Evolutionary conservation across 2,888 invertebrate genomes (phyloP), one percentile per base, ranked within the genome.

Genomic region (Rotaria socialis): DNA sequence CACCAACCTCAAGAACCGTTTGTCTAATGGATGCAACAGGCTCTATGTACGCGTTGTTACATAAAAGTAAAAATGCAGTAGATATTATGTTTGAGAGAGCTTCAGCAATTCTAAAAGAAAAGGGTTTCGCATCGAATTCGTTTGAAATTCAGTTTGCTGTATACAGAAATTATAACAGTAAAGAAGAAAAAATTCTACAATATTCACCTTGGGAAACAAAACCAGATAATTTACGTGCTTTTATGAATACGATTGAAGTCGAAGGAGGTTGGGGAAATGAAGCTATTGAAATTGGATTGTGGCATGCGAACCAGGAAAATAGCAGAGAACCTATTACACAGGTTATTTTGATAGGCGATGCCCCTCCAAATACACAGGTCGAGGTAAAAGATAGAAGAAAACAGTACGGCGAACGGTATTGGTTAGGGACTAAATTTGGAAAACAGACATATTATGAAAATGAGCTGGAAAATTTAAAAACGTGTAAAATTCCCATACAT

Each of bases 221-320:
- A 27, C 16, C 84, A 2, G 14, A 27, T 27, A 84, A 52, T 14
- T 84, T 84, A 27, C 10, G 50, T 11, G 19, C 47, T 16, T 84
- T 84, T 55, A 52, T 84, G 27, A 52, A 27, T 41, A 74, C 35
- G 2, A 74, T 74, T 74, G 6, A 6, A 14, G 14, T 22, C 1
- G 84, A 52, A 27, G 84, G 84, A 3, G 84, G 52, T 6, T 27
- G 14, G 16, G 11, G 7, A 2, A 24, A 84, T 19, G 84, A 84
- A 35, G 84, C 84, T 27, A n/a, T 55, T 84, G 84, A 84, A 84
- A 27, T 84, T 27, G 84, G 84, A 4, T 52, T 84, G 27, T 84
- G 84, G 84, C 84, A 84, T 8, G 55, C 52, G 14, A 55, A 35
- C 35, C 2, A 84, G 16, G 84, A 84, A 84, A 52, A 27, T 52